Evolutionary conservation across 2,888 invertebrate genomes (phyloP).

Genomic region (Ptilodon capucinus): DNA sequence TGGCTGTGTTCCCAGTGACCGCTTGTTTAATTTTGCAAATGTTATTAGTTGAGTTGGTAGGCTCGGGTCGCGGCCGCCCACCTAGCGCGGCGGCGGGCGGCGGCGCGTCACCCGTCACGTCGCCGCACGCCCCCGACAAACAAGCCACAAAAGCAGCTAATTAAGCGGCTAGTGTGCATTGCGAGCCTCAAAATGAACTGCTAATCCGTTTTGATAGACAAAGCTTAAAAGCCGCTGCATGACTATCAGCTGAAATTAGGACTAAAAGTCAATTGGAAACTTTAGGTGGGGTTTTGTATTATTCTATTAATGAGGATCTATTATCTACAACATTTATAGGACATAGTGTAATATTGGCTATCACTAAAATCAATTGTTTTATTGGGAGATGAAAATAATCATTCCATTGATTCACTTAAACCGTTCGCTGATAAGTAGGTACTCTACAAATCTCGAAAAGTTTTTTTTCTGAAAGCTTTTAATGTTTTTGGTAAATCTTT

Average conservation of each 20-base stretch:
- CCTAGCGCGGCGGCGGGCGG: conserved; percentile 14
- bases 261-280: neutral
- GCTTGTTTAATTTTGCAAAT: conserved; percentile 73
- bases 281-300: no score
- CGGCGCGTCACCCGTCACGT: conserved; percentile 25
- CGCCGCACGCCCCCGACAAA: conserved; percentile 43
- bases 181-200: conserved; percentile 46
- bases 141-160: conserved; percentile 60
- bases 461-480: neutral
- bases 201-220: conserved; percentile 41
- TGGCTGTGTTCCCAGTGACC: conserved; percentile 44
- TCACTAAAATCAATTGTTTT: no score
- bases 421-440: neutral
- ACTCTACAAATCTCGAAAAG: neutral
- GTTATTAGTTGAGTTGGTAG: conserved; percentile 56
- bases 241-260: neutral
- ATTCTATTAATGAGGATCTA: no score
- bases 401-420: neutral
- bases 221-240: conserved; percentile 9
- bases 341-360: no score
- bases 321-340: no score
- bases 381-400: no score
- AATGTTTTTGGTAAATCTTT: neutral
- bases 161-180: conserved; percentile 44
- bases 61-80: conserved; percentile 3